phyloP scores from a whole-genome alignment of 2,113 vertebrate species.

The Thermophis baileyi region DNA sequence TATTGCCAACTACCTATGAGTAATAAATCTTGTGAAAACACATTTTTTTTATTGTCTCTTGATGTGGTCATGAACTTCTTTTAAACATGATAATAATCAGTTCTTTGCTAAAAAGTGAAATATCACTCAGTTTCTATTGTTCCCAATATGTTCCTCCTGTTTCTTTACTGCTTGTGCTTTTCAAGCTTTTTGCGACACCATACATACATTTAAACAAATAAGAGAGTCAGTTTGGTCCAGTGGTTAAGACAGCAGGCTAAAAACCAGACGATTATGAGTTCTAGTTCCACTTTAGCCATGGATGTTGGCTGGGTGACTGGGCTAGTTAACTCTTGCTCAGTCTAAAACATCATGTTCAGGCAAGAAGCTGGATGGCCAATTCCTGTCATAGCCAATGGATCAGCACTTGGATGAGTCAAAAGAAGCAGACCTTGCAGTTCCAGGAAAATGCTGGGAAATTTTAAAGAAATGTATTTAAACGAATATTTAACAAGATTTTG shows the following conservation, averaged over 20 bases:
- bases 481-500: neutral
- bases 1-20: neutral
- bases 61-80: no score
- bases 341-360: no score
- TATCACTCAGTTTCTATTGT: neutral
- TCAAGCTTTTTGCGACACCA: neutral
- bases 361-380: no score
- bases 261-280: no score
- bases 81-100: neutral
- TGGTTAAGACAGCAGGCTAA: no score
- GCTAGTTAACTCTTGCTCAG: no score
- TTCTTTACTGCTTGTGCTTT: neutral
- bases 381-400: no score
- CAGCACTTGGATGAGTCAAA: no score
- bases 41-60: neutral
- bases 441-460: no score
- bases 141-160: neutral
- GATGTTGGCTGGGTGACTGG: no score
- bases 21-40: neutral
- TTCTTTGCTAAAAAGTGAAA: neutral
- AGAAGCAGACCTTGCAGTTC: no score
- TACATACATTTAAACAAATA: neutral
- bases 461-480: neutral
- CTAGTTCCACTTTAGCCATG: neutral
- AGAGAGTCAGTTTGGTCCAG: no score